Evolutionary conservation across 1,140 invertebrate genomes (phyloP), one percentile per base, ranked within the genome.

Genomic region (Drosophila orosa): DNA sequence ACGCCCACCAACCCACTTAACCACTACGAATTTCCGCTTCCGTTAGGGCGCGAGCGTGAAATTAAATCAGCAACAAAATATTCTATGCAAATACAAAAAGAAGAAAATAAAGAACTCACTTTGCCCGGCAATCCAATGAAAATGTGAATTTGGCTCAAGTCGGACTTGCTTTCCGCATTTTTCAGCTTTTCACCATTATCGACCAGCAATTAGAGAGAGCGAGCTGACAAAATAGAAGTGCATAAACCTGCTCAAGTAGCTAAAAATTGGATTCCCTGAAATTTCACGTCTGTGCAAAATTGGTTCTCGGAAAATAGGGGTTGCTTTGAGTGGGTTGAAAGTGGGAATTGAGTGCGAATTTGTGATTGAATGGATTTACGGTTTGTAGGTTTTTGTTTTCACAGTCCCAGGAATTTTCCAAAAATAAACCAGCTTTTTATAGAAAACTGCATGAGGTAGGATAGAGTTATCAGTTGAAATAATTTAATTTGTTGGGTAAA

Each of bases 231-330:
- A 58, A 39, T 58, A 24, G 29, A 86, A 85, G 82, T 86, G 83
- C 78, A 85, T 75, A 78, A 85, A 81, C 82, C 78, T 85, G 82
- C 45, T 85, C 78, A 85, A 85, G 74, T 78, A 63, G 82, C 74
- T 71, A 59, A 67, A 81, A 80, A 71, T 71, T 48, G 42, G 42
- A 57, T 69, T 71, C 10, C 40, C 65, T 22, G 22, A 12, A 44
- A 44, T 13, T 48, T 44, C 44, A 45, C 33, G 10, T 33, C 35
- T 17, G 29, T 52, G 35, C n/a, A 40, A 39, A 71, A 72, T 71
- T 72, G 68, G 50, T 72, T 71, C 25, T 47, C 17, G 10, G 50
- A 22, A 27, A 25, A 45, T 71, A 19, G 61, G 24, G 15, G 42
- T 42, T 10, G 56, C 17, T 66, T 67, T 42, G 45, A 72, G 68